Conservation (phyloP, 1,140 invertebrate species). For the Brachionus manjavacas region DNA sequence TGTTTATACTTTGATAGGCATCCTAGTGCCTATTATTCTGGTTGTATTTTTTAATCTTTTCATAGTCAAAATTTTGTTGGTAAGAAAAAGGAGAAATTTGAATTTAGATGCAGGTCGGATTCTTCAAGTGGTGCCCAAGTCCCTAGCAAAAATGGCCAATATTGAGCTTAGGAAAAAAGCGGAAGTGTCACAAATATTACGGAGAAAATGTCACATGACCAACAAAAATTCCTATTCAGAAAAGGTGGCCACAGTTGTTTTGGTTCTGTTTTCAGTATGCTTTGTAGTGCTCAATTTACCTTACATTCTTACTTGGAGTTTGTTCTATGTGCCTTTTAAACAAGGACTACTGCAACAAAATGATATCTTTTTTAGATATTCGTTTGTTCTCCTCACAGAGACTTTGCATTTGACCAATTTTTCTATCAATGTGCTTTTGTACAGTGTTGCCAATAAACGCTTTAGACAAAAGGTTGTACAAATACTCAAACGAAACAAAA, state of each 20-base stretch:
- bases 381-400: not conserved
- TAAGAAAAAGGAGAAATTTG: not conserved
- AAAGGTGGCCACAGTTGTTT: not conserved
- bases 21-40: not conserved
- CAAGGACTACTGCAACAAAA: not conserved
- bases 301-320: not conserved
- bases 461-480: not conserved
- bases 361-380: not conserved
- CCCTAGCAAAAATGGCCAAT: not conserved
- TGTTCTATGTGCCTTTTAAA: slow-evolving; percentile 1
- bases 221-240: not conserved
- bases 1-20: not conserved
- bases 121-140: not conserved
- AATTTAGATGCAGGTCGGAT: not conserved
- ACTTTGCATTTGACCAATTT: not conserved
- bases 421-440: not conserved
- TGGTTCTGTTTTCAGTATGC: not conserved
- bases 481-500: not conserved
- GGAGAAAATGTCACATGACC: too few relatives aligned
- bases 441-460: not conserved
- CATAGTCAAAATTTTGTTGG: not conserved
- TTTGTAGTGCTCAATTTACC: not conserved
- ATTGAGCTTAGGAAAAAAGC: too few relatives aligned
- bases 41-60: slow-evolving; percentile 6
- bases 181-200: too few relatives aligned